Base-by-base conservation (phyloP, 2,888 invertebrate species). In the Tubulanus polymorphus region DNA sequence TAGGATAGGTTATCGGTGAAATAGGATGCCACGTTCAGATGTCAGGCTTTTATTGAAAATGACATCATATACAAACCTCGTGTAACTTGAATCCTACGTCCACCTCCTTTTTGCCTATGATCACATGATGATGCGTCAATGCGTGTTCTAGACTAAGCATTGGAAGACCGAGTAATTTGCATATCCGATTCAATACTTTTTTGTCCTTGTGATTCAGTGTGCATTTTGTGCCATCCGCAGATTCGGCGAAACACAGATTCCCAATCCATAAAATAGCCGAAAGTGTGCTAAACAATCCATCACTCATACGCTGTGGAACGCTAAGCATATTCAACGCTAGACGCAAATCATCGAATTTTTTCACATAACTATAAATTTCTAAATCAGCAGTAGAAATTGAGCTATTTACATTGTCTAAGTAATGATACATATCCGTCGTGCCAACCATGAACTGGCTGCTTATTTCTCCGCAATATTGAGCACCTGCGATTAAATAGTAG, bases 401-500 rank as follows among this genome's bases (percentile, higher is more conserved):
- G 58, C 72, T 72, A 54, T 71, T 64, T n/a, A 71, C 69, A 6
- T 69, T 69, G 6, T 64, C 63, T 25, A 73, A 59, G 58, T 73
- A 73, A 53, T 57, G 63, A 53, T 73, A 73, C 2, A 65, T 63
- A 28, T 70, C 60, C 37, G 66, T 53, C 8, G 67, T 54, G 18
- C 65, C 63, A 27, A 73, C 61, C 41, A 56, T 59, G 55, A 67
- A 71, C 52, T 65, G 63, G 49, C 68, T 65, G 48, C 63, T 64
- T 46, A 73, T 61, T 49, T 73, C 71, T 1, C 69, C 66, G 26
- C 61, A 58, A 0, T 64, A 63, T 47, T 67, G 60, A 20, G 72
- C 72, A 5, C 95, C 95, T n/a, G 91, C 90, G 3, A 95, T 81
- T 68, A 97, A 84, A 79, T 96, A 95, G 74, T 97, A 97, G 79